Evolutionary conservation across 2,888 invertebrate species (phyloP), one percentile per base, ranked within the genome.

Genomic region (Drosophila dives): DNA sequence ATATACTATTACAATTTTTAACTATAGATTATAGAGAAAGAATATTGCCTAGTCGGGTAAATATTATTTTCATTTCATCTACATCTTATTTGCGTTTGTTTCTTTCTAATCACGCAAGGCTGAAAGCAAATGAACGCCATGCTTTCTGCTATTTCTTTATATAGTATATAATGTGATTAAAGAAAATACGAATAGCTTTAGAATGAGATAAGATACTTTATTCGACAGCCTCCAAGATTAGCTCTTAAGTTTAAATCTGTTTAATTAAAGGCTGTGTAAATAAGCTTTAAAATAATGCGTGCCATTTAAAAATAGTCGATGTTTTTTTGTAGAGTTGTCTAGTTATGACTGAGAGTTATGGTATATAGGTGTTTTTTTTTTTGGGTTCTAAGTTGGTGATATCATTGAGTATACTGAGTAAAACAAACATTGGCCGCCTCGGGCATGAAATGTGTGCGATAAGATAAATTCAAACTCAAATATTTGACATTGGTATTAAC

Each of bases 391-490:
- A 53, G 5, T 11, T 17, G 72, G 74, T 86, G 86, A 86, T 86
- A 90, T 90, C 86, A 86, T 68, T 80, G 58, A 40, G 50, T 54
- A 20, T 51, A 54, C 67, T 53, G 36, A 54, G 64, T 62, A 61
- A 73, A 82, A 72, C 74, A 83, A 76, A 83, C 54, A 38, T 11
- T n/a, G 17, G 32, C 32, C 59, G 50, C 55, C 42, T 63, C 55
- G 32, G 49, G 49, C 42, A 58, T 48, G 26, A 65, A 66, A 63
- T 72, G 58, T 72, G 65, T 53, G 65, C 61, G 86, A 90, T 87
- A 90, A 87, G 86, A 90, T 89, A 90, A 90, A 82, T 75, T 87
- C 66, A 38, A 82, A 75, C 65, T 73, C 89, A 87, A 90, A 87
- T 87, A 87, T 90, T 87, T 89, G 80, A 82, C 87, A 84, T 75